Evolutionary conservation across 2,113 vertebrate genomes (phyloP).

Genomic region (Rhinichthys klamathensis): DNA sequence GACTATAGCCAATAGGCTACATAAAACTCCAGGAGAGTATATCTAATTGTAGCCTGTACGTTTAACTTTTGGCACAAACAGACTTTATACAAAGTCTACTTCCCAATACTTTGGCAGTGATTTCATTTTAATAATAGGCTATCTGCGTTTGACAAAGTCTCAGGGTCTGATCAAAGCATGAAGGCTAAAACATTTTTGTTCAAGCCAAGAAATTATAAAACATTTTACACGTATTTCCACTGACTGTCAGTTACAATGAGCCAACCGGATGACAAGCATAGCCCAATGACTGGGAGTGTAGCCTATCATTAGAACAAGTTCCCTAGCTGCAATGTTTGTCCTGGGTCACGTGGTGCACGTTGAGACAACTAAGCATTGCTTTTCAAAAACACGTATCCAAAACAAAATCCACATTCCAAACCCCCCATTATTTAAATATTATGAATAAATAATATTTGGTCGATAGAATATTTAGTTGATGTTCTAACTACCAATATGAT

Average conservation of each 20-base stretch:
- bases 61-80: not conserved
- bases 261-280: not conserved
- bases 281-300: not conserved
- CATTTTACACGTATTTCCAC: not conserved
- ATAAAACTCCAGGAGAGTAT: not conserved
- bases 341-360: not conserved
- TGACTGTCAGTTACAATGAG: not conserved
- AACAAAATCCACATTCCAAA: not conserved
- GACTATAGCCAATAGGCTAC: not conserved
- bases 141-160: not conserved
- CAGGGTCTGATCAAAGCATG: not conserved
- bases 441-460: slow-evolving; percentile 17
- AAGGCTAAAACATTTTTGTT: not conserved
- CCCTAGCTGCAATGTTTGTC: not conserved
- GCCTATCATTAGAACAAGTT: not conserved
- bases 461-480: not conserved
- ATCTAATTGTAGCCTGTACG: not conserved
- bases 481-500: not conserved
- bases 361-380: not conserved
- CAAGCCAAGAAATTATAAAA: not conserved
- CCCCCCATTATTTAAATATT: too few species aligned
- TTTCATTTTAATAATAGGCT: not conserved
- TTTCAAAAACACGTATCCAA: slow-evolving; percentile 21
- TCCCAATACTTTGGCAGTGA: not conserved
- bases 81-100: not conserved